A percentile compares a stretch with the other conserved stretches of the same genome.
phyloP scores from a whole-genome alignment of 2,113 vertebrate species.

The Trochalopteron elliotii region DNA sequence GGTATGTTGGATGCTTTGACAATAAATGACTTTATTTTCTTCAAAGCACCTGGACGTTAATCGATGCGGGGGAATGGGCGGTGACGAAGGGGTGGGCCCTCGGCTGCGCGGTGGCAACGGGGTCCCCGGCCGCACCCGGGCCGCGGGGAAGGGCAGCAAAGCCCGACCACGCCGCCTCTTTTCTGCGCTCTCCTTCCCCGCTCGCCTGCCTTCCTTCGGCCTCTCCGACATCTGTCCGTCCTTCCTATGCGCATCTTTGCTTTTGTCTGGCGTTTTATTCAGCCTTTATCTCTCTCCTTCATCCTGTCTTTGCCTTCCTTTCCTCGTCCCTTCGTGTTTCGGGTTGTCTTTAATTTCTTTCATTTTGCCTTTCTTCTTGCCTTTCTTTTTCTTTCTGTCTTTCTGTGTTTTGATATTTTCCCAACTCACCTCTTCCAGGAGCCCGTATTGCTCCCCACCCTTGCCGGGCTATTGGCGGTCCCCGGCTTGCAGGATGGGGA shows the following conservation, averaged over 20 bases:
- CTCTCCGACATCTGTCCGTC: not conserved
- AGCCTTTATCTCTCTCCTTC: not conserved
- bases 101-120: not conserved
- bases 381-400: not conserved
- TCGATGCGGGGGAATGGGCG: not conserved
- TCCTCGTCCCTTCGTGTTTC: not conserved
- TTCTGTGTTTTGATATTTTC: not conserved
- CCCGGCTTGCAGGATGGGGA: not conserved
- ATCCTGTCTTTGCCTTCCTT: not conserved
- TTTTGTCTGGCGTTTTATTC: not conserved
- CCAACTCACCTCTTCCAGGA: not conserved
- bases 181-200: not conserved
- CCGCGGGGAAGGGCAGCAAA: not conserved
- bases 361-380: not conserved
- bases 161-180: fast-evolving
- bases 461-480: too few relatives aligned
- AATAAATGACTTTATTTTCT: slow-evolving; percentile 99
- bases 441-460: too few relatives aligned
- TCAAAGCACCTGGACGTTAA: slow-evolving; percentile 69
- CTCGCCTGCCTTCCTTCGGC: not conserved
- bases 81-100: not conserved
- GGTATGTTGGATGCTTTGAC: slow-evolving; percentile 99
- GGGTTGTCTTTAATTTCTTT: not conserved
- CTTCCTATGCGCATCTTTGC: not conserved
- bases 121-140: not conserved